phyloP scores from a whole-genome alignment of 2,113 vertebrate genomes.

The Penelope pileata region DNA sequence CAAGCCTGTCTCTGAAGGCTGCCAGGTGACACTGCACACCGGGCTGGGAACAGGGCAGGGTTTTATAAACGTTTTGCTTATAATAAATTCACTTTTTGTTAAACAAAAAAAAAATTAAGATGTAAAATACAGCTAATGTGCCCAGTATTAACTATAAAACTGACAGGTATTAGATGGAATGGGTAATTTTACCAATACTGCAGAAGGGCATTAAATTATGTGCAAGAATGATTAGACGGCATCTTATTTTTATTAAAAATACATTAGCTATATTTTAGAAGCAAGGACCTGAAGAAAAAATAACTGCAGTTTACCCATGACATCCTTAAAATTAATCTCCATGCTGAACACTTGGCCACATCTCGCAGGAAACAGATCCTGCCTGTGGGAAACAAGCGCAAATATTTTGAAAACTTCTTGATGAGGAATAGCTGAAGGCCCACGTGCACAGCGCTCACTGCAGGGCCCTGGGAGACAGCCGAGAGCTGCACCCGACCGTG shows the following conservation, averaged over 20 bases:
- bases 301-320: background rate
- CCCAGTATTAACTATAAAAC: constrained; percentile 24
- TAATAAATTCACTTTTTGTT: constrained; percentile 36
- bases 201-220: constrained; percentile 29
- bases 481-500: background rate
- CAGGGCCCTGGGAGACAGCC: fast-evolving
- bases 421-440: background rate
- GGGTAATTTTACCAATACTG: constrained; percentile 35
- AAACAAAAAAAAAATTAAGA: background rate
- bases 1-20: background rate
- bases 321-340: constrained; percentile 25
- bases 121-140: background rate
- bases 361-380: background rate
- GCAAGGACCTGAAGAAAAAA: constrained; percentile 6
- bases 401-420: background rate
- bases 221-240: constrained; percentile 43
- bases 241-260: constrained; percentile 54
- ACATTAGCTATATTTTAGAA: background rate
- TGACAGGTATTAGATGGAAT: constrained; percentile 29
- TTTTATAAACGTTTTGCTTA: background rate
- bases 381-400: background rate
- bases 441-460: background rate
- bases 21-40: background rate
- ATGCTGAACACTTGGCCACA: background rate
- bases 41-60: background rate